These are phyloP conservation scores for Silurus glanis DNA, from an alignment of 2,113 vertebrate genomes.

Conservation along the genomic window DNA sequence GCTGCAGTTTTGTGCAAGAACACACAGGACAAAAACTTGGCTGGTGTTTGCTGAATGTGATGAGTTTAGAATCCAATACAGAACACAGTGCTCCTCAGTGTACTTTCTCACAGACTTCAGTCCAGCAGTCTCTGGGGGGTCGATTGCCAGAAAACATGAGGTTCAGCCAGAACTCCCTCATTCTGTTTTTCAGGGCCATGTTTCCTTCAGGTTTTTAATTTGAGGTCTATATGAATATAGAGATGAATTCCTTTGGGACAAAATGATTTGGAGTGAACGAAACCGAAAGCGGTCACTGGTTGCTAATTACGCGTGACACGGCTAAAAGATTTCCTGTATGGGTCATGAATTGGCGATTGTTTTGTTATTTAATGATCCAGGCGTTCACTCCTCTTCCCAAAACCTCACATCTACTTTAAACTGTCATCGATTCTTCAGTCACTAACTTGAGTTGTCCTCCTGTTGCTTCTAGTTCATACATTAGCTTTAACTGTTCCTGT, in stretches of 20 bases:
- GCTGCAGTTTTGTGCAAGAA: background rate
- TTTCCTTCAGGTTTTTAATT: background rate
- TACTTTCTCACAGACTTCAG: background rate
- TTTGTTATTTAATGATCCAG: background rate
- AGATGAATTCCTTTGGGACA: too few species aligned
- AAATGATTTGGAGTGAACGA: too few species aligned
- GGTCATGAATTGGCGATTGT: background rate
- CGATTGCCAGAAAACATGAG: background rate
- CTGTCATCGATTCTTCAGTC: background rate
- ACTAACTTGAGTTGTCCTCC: background rate
- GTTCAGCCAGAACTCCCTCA: background rate
- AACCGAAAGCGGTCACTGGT: too few species aligned
- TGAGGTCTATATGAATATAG: background rate
- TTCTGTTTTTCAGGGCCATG: background rate
- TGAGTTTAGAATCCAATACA: background rate
- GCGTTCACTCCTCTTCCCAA: too few species aligned
- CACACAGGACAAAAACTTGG: background rate
- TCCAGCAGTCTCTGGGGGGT: background rate
- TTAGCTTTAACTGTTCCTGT: background rate
- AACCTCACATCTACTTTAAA: too few species aligned
- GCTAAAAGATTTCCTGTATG: background rate
- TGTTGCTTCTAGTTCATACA: background rate
- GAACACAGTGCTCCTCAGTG: background rate
- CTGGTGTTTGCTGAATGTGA: background rate
- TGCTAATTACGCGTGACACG: too few species aligned